A percentile compares a stretch with the other conserved stretches of the same genome.
phyloP scores from a whole-genome alignment of 2,113 vertebrate genomes.

The Toxotes jaculatrix region DNA sequence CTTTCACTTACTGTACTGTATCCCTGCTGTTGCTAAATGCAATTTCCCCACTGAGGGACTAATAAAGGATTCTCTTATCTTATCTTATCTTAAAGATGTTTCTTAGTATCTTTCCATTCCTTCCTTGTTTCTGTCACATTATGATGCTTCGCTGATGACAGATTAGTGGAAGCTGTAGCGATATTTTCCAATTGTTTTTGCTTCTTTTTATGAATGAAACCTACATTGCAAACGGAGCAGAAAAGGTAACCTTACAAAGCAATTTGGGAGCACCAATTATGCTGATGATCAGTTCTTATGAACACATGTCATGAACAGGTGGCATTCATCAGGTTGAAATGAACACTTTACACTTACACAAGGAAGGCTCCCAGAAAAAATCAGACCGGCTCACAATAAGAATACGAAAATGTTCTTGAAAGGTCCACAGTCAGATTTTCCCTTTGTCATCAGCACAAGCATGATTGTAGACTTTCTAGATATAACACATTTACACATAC shows the following conservation, averaged over 20 bases:
- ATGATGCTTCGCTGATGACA: background rate
- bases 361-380: background rate
- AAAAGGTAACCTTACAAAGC: background rate
- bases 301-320: background rate
- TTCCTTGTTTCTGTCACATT: background rate
- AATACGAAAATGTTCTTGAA: background rate
- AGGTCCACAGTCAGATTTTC: background rate
- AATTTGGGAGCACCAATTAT: background rate
- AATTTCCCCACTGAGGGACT: too few relatives aligned
- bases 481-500: background rate
- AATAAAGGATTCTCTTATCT: too few relatives aligned
- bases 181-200: slow-evolving; percentile 11
- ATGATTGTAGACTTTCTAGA: background rate
- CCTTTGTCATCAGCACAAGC: background rate
- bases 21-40: too few relatives aligned
- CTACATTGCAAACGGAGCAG: background rate
- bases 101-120: too few relatives aligned
- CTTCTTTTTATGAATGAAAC: slow-evolving; percentile 4
- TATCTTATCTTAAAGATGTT: too few relatives aligned
- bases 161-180: background rate
- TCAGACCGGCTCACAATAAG: background rate
- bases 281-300: background rate
- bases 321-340: background rate
- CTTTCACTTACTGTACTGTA: too few relatives aligned
- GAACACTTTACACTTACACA: background rate